Base-by-base conservation (phyloP, 2,113 vertebrate species). In the Crotalus viridis region DNA sequence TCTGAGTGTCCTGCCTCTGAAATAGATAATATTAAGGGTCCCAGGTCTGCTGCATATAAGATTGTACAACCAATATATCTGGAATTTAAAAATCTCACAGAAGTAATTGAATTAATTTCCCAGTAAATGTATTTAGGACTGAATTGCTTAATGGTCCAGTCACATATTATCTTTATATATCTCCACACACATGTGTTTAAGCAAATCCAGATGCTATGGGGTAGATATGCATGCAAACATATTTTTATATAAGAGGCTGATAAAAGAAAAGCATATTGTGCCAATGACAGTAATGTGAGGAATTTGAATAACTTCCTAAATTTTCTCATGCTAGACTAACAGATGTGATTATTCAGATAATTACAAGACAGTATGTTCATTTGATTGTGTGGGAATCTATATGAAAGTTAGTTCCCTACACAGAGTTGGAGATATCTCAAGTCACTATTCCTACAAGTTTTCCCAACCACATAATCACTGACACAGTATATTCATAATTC, bases 321-420 rank as follows among this genome's bases (percentile, higher is more conserved):
- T 96, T 91, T 97, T 95, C 97, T 97, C 97, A 97, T 96, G 96
- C 95, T 97, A 96, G 94, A 97, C 94, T 96, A 97, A 95, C 96
- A 97, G 96, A 97, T 97, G 97, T 96, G 96, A 96, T 95, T 96
- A 95, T 96, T 97, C 96, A 91, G 93, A 96, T 96, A 94, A 94
- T 97, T 97, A 96, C 88, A 89, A 93, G 95, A 96, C 90, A 94
- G 93, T 94, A 95, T 43, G 94, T 96, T 92, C 97, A 95, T 97
- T 97, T 97, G 97, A 97, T 97, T 97, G 97, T 97, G 97, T 98
- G 98, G 97, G 98, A 98, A 98, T 97, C 96, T 97, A 96, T 94
- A 95, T 97, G 96, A 97, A 98, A 97, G 96, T 96, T 94, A 90
- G 97, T 98, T 98, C 97, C 97, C 97, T 97, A 97, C 97, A 96